phyloP scores from a whole-genome alignment of 2,888 invertebrate genomes.

The Lasioglossum lativentre region DNA sequence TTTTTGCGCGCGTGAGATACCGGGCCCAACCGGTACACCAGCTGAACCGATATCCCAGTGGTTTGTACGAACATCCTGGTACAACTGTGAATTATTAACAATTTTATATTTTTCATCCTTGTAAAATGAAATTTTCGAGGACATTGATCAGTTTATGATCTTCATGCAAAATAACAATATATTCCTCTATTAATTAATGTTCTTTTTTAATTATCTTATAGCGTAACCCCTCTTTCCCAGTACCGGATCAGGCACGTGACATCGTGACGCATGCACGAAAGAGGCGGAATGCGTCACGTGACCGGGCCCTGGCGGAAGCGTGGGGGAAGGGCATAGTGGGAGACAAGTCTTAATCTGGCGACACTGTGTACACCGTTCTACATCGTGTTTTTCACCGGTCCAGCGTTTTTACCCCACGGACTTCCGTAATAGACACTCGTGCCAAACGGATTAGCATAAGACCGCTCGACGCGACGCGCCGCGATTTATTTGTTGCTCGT shows the following conservation, averaged over 20 bases:
- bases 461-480: constrained; percentile 55
- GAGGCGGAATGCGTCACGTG: too few species aligned
- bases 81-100: neutral
- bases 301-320: too few species aligned
- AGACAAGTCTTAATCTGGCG: too few species aligned
- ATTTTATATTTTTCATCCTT: neutral
- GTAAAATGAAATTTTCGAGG: too few species aligned
- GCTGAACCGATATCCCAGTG: neutral
- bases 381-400: constrained; percentile 10
- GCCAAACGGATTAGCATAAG: constrained; percentile 68
- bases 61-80: neutral
- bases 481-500: constrained; percentile 65
- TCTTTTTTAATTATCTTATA: too few species aligned
- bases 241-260: too few species aligned
- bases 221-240: too few species aligned
- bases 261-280: too few species aligned
- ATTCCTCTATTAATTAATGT: too few species aligned
- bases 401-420: neutral
- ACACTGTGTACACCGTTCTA: neutral
- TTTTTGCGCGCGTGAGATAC: neutral
- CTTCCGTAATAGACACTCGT: constrained; percentile 64
- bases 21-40: neutral
- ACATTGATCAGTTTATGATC: too few species aligned
- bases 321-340: too few species aligned
- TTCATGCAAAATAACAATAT: too few species aligned